Base-by-base conservation (phyloP, 2,113 vertebrate genomes). In the Camelus bactrianus region DNA sequence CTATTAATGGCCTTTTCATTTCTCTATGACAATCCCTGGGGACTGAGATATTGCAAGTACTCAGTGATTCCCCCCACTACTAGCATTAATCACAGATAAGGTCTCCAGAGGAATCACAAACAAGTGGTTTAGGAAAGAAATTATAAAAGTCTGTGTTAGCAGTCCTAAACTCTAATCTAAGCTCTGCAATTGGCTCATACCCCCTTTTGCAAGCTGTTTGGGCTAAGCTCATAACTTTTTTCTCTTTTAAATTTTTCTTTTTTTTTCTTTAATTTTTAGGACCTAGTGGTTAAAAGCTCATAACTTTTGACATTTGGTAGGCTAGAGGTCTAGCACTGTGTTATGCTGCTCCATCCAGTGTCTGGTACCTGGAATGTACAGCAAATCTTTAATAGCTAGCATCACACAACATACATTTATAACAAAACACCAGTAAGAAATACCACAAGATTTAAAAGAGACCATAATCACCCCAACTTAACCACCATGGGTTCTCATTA, bases 51-150 rank as follows among this genome's bases (percentile, higher is more conserved):
- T n/a, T 42, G 0, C 46, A 69, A 77, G 16, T 79, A 72, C 6
- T 86, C 62, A 90, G 22, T 46, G 15, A 80, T 16, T 20, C 17
- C 9, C 15, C 19, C 13, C 28, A 16, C 24, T 75, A 50, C 11
- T 22, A 92, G 35, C 26, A 80, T 88, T 87, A 72, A 96, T 75
- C 75, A 87, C 24, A 90, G 42, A 93, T 52, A 92, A 95, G 16
- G 48, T 89, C n/a, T 54, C 22, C 73, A 52, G 73, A 87, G 69
- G 30, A 82, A 82, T 48, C 60, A 56, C 32, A 72, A 91, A 83
- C 48, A 60, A n/a, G 30, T 89, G 42, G n/a, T 30, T 62, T 73
- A 88, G 13, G 46, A 7, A 91, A 96, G 42, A 15, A 88, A 42
- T 42, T 5, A 42, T 42, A 42, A 42, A 42, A 90, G 22, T 72